Base-by-base conservation (phyloP, 1,140 invertebrate genomes). In the Brachionus angularis region DNA sequence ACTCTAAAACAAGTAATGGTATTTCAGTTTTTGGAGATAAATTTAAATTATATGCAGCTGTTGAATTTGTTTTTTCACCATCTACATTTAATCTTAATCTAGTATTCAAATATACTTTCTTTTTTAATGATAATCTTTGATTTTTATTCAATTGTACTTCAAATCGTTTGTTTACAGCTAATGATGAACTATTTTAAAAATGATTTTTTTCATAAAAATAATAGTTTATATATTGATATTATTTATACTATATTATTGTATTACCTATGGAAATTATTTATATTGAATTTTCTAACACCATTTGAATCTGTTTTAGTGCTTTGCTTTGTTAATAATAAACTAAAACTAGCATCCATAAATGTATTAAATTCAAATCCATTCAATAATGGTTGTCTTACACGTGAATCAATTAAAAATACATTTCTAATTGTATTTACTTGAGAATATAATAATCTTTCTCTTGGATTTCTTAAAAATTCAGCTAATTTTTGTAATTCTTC, bases 291-390 rank as follows among this genome's bases (percentile, higher is more conserved):
- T 67, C 47, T 67, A 10, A 14, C n/a, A 2, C 33, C 47, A 21
- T 46, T 36, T 33, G 42, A 31, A n/a, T 67, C 42, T 34, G 29
- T 14, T 29, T 47, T 67, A 7, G 62, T 47, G 31, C 62, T 67
- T 46, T 67, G 25, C 36, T 67, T 67, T 10, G 47, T 33, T 29
- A 47, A 67, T n/a, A 67, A 34, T 29, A 67, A 50, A 16, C 42
- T 29, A 33, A 50, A 46, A 23, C 39, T 67, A 31, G 31, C 23
- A 47, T 67, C 62, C 27, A 47, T 33, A 31, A 67, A 50, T 14
- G 62, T 47, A 23, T 67, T 67, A 27, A 67, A 67, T 50, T 67
- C 62, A 67, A 67, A 67, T 8, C 62, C 62, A 36, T 67, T 67
- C 33, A 50, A 31, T 25, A 67, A 25, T 47, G 62, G 62, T 50